Evolutionary conservation across 2,888 invertebrate genomes (phyloP).

Genomic region (Poecilobothrus nobilitatus): DNA sequence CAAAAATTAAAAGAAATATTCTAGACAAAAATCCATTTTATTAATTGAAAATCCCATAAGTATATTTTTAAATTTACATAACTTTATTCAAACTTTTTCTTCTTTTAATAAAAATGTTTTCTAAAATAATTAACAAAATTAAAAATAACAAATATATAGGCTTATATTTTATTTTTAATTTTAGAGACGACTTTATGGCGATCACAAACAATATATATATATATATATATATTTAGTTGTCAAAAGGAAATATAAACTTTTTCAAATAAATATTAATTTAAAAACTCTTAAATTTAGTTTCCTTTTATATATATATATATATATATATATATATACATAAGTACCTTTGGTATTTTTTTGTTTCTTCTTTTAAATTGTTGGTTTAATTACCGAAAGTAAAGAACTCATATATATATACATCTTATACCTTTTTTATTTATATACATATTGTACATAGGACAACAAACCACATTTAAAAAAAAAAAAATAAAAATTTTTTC

Average conservation of each 20-base stretch:
- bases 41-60: not conserved
- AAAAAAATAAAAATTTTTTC: too few species aligned
- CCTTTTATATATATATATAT: too few species aligned
- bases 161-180: too few species aligned
- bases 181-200: too few species aligned
- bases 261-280: not conserved
- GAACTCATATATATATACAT: not conserved
- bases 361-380: not conserved
- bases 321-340: too few species aligned
- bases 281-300: not conserved
- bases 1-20: not conserved
- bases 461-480: too few species aligned
- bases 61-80: not conserved
- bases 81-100: not conserved
- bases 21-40: slow-evolving; percentile 1
- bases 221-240: not conserved
- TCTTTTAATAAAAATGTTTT: not conserved
- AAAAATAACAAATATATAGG: too few species aligned
- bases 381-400: not conserved
- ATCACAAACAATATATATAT: too few species aligned
- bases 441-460: too few species aligned
- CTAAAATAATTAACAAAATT: not conserved
- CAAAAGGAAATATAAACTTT: not conserved
- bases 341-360: too few species aligned
- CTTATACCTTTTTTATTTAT: too few species aligned